These are phyloP conservation scores for Rattus norvegicus DNA, from an alignment of 2,113 vertebrate species.

Conservation along the genomic window GRCr8 NC_086032.1:58211001-58211500, in stretches of 20 bases:
- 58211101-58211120: no score
- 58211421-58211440: neutral
- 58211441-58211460: neutral
- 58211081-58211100: neutral
- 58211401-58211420: neutral
- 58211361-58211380: neutral
- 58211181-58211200: neutral
- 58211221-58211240: neutral
- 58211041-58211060: fast-evolving
- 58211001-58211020: neutral
- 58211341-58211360: neutral
- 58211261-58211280: neutral
- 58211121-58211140: neutral
- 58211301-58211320: neutral
- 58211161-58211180: neutral
- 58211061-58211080: neutral
- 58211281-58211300: neutral
- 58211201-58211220: neutral
- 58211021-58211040: neutral
- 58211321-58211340: neutral
- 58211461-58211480: neutral
- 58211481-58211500: no score
- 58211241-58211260: neutral
- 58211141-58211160: neutral
- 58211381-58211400: neutral